A percentile compares a stretch with the other conserved stretches of the same genome.
phyloP scores from a whole-genome alignment of 2,888 invertebrate species.

The Protonemura montana region DNA sequence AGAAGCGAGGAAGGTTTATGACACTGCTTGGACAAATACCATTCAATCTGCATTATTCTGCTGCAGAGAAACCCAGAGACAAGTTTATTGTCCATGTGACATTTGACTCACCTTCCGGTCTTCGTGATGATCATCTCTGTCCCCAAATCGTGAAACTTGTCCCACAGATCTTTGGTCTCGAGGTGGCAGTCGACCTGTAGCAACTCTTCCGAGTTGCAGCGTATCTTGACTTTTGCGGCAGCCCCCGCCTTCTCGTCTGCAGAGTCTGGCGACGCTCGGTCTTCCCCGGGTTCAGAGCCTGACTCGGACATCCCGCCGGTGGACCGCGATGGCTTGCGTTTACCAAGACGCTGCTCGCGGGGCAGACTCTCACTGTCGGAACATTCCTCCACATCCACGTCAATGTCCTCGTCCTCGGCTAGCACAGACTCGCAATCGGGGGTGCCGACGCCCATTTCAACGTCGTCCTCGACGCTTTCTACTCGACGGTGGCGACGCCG shows the following conservation, averaged over 20 bases:
- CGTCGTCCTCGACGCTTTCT: slow-evolving; percentile 42
- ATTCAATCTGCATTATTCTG: neutral
- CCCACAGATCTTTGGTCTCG: slow-evolving; percentile 84
- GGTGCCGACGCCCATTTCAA: slow-evolving; percentile 24
- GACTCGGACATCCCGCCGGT: slow-evolving; percentile 44
- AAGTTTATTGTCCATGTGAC: neutral
- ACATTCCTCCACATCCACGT: slow-evolving; percentile 76
- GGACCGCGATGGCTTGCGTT: slow-evolving; percentile 39
- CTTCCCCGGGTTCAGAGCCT: slow-evolving; percentile 48
- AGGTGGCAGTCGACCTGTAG: slow-evolving; percentile 73
- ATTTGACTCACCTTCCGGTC: slow-evolving; percentile 72
- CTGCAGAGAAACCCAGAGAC: neutral
- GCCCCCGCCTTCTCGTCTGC: slow-evolving; percentile 52
- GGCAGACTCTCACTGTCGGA: slow-evolving; percentile 66
- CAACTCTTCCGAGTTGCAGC: slow-evolving; percentile 74
- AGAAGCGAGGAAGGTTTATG: neutral
- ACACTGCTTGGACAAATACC: neutral
- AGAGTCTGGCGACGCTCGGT: slow-evolving; percentile 46
- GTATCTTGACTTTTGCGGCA: slow-evolving; percentile 59
- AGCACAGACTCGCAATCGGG: slow-evolving; percentile 1
- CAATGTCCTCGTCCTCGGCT: slow-evolving; percentile 68
- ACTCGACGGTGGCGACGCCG: neutral
- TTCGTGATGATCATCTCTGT: slow-evolving; percentile 89
- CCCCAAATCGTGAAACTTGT: slow-evolving; percentile 78
- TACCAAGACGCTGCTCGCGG: slow-evolving; percentile 51